These are phyloP conservation scores for Oryzaephilus surinamensis DNA, from an alignment of 1,140 invertebrate genomes.

Conservation along the genomic window DNA sequence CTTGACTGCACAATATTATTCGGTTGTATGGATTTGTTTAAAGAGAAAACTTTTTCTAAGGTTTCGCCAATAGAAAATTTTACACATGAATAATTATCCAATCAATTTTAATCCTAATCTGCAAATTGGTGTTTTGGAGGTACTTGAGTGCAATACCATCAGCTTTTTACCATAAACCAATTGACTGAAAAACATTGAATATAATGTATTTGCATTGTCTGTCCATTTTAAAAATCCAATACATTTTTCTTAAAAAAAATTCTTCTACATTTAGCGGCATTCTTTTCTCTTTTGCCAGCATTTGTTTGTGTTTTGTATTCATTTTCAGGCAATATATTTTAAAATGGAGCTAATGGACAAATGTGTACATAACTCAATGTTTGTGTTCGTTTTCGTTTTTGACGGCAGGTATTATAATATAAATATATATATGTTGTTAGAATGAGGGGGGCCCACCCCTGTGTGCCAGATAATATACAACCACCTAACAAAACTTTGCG, in stretches of 20 bases:
- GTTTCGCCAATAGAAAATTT: constrained; percentile 6
- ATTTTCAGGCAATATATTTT: constrained; percentile 27
- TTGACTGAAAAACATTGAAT: constrained; percentile 15
- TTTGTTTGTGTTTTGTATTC: constrained; percentile 21
- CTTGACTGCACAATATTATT: too few relatives aligned
- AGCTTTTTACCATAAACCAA: constrained; percentile 4
- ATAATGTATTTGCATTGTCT: constrained; percentile 4
- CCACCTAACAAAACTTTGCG: constrained; percentile 20
- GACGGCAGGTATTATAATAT: constrained; percentile 22
- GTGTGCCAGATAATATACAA: too few relatives aligned
- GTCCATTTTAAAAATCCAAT: constrained; percentile 1
- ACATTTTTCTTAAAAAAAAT: constrained; percentile 5
- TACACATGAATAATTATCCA: background rate
- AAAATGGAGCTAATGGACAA: constrained; percentile 24
- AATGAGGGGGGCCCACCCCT: constrained; percentile 21
- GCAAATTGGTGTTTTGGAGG: too few relatives aligned
- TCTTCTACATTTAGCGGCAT: too few relatives aligned
- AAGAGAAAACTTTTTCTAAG: too few relatives aligned
- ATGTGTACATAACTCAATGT: constrained; percentile 29
- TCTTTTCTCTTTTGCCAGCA: too few relatives aligned
- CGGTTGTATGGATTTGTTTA: too few relatives aligned
- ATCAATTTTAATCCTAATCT: background rate
- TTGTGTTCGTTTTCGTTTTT: constrained; percentile 27
- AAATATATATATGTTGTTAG: too few relatives aligned
- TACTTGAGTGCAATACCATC: too few relatives aligned